Evolutionary conservation across 2,113 vertebrate genomes (phyloP).

Genomic region (Microcebus murinus): DNA sequence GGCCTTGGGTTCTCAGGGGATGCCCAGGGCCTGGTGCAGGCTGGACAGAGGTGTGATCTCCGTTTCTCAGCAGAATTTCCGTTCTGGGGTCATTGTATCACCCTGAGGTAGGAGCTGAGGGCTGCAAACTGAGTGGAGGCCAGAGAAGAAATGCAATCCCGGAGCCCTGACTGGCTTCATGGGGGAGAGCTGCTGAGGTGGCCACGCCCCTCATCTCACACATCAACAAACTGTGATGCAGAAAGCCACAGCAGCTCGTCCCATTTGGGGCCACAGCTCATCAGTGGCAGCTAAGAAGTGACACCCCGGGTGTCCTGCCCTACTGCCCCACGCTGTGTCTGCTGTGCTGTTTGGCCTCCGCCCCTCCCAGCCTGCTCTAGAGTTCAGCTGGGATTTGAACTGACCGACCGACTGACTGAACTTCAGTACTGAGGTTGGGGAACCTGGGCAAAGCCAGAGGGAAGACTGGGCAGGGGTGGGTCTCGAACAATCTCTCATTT

Average conservation of each 20-base stretch:
- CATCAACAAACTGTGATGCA: background rate
- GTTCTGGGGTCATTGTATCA: background rate
- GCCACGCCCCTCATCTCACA: background rate
- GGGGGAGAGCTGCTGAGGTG: background rate
- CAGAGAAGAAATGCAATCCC: background rate
- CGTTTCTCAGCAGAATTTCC: background rate
- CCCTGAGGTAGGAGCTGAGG: background rate
- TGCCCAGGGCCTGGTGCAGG: background rate
- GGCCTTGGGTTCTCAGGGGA: background rate
- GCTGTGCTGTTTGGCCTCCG: accelerated
- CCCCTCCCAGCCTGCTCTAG: background rate
- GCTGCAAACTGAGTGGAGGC: background rate
- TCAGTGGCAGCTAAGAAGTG: background rate
- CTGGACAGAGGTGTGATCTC: background rate
- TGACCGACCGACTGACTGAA: background rate
- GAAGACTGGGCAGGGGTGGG: background rate
- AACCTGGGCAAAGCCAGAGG: background rate
- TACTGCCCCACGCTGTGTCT: accelerated
- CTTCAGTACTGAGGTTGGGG: background rate
- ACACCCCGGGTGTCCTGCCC: background rate
- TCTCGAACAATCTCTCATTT: background rate
- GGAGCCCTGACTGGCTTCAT: background rate
- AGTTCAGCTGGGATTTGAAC: background rate
- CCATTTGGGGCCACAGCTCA: background rate
- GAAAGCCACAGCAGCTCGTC: background rate